Conservation (phyloP, 2,797 vertebrate species). For the Sebastes kiyomatsui region DNA sequence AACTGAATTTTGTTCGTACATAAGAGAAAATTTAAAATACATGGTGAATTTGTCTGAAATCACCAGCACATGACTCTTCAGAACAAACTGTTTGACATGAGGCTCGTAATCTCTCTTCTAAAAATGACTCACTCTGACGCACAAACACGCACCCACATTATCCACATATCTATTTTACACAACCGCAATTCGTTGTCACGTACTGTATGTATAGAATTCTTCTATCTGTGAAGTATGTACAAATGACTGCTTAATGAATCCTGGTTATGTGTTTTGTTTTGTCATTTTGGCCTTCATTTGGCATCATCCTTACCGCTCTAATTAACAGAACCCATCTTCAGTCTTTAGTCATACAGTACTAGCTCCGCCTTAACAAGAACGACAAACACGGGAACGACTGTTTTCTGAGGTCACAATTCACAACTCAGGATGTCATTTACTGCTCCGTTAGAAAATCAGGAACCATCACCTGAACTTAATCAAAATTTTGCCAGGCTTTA, state of each 20-base stretch:
- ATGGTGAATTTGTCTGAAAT: no score
- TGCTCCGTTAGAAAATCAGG: constrained; percentile 74
- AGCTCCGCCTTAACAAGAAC: background rate
- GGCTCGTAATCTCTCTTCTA: background rate
- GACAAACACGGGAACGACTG: background rate
- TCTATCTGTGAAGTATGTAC: background rate
- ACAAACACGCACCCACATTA: background rate
- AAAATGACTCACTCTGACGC: background rate
- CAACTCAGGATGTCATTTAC: constrained; percentile 71
- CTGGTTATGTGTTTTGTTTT: background rate
- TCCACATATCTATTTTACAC: no score
- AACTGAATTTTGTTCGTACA: background rate
- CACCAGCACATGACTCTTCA: background rate
- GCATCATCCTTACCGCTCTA: background rate
- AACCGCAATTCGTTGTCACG: no score
- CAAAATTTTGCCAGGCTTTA: constrained; percentile 68
- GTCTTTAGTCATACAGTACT: background rate
- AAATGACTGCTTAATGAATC: background rate
- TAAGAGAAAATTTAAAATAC: no score
- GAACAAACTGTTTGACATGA: background rate
- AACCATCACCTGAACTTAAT: constrained; percentile 71
- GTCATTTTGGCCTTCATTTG: background rate
- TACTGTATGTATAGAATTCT: background rate
- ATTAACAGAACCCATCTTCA: background rate
- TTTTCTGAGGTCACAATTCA: constrained; percentile 12